phyloP scores from a whole-genome alignment of 2,113 vertebrate genomes.

The Taurulus bubalis region DNA sequence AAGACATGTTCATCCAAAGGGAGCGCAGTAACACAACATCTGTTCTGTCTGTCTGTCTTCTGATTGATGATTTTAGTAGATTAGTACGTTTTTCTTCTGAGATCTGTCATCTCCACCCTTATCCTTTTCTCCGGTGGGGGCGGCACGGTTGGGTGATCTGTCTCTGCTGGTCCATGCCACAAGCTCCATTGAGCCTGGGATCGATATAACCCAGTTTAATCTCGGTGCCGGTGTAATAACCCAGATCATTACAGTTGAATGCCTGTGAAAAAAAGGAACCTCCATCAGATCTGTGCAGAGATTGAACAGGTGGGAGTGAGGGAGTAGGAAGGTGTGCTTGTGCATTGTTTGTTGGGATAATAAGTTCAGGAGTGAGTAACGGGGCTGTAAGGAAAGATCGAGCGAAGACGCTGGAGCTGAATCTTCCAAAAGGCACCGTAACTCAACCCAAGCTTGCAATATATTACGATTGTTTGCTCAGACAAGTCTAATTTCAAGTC shows the following conservation, averaged over 20 bases:
- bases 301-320: slow-evolving; percentile 11
- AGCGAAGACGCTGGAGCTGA: background rate
- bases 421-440: background rate
- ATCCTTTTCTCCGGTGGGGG: background rate
- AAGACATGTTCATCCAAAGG: slow-evolving; percentile 7
- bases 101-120: slow-evolving; percentile 4
- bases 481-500: background rate
- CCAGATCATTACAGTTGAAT: slow-evolving; percentile 37
- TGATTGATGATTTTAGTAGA: slow-evolving; percentile 14
- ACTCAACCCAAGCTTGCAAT: background rate
- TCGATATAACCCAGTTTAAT: slow-evolving; percentile 66
- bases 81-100: slow-evolving; percentile 16
- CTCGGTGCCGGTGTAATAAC: slow-evolving; percentile 55
- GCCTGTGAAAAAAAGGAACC: slow-evolving; percentile 31
- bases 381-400: background rate
- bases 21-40: slow-evolving; percentile 13
- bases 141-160: slow-evolving; percentile 12
- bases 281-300: slow-evolving; percentile 12
- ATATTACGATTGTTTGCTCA: slow-evolving; percentile 18
- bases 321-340: background rate
- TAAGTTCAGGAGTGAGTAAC: slow-evolving; percentile 8
- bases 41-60: too few relatives aligned
- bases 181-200: slow-evolving; percentile 53
- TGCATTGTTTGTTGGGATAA: slow-evolving; percentile 33
- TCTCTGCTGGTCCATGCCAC: slow-evolving; percentile 14